Percentiles rank a stretch among this genome's conserved stretches.
phyloP scores from a whole-genome alignment of 2,113 vertebrate species.

The Passer montanus region DNA sequence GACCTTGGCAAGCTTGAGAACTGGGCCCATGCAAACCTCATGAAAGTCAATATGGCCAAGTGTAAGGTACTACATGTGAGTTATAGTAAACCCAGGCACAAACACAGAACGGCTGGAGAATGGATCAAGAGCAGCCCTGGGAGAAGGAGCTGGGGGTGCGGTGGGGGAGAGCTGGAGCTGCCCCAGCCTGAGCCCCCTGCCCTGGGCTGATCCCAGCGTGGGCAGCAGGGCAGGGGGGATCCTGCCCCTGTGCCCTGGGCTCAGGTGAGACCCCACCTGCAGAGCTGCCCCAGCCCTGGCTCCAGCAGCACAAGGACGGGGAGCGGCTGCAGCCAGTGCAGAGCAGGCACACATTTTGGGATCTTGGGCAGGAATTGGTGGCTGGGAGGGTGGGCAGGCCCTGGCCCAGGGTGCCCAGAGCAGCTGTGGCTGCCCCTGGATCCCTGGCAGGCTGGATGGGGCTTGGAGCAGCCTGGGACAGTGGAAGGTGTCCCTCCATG shows the following conservation, averaged over 20 bases:
- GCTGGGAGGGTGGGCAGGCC: background rate
- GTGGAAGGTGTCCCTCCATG: background rate
- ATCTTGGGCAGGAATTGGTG: background rate
- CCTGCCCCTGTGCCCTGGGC: background rate
- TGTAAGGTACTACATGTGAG: background rate
- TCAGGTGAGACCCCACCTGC: background rate
- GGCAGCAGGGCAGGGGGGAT: background rate
- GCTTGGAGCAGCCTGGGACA: background rate
- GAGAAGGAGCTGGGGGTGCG: background rate
- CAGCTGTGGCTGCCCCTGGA: background rate
- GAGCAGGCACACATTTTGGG: background rate
- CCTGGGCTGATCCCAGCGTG: background rate
- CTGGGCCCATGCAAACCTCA: fast-evolving
- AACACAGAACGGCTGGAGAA: background rate
- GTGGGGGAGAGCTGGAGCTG: background rate
- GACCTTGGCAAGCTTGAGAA: background rate
- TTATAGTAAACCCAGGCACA: background rate
- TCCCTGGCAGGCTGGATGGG: background rate
- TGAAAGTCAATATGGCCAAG: background rate
- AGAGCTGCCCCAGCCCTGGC: background rate
- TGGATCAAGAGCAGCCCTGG: background rate
- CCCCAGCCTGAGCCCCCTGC: background rate
- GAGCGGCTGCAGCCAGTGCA: too few species aligned
- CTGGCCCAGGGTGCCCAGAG: background rate
- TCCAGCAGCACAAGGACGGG: background rate